Percentiles rank a stretch among this genome's conserved stretches.
phyloP scores from a whole-genome alignment of 2,888 invertebrate species.

The Glyphotaelius pellucidus region DNA sequence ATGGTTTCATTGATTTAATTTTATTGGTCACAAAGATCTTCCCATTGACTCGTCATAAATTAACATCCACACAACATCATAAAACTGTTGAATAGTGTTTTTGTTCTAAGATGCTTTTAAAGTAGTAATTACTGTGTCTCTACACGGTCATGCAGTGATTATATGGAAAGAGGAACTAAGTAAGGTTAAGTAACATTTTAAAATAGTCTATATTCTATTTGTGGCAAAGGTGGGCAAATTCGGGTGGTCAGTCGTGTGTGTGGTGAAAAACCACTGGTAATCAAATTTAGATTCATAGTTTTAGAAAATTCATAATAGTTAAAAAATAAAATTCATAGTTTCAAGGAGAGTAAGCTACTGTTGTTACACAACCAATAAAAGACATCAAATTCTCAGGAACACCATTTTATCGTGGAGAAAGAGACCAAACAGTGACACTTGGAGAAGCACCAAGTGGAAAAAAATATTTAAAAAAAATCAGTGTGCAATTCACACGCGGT shows the following conservation, averaged over 20 bases:
- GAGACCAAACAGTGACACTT: neutral
- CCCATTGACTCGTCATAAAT: neutral
- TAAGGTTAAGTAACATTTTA: neutral
- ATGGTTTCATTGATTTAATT: conserved; percentile 13
- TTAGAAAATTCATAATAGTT: too few relatives aligned
- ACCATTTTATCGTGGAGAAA: neutral
- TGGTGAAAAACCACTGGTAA: too few relatives aligned
- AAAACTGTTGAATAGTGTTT: conserved; percentile 8
- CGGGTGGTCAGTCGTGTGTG: too few relatives aligned
- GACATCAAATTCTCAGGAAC: neutral
- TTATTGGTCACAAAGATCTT: neutral
- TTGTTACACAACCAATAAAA: too few relatives aligned
- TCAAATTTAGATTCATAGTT: too few relatives aligned
- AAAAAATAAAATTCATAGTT: too few relatives aligned
- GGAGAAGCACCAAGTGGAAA: neutral
- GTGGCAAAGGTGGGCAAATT: too few relatives aligned
- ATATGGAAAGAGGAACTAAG: neutral
- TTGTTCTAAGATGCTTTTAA: neutral
- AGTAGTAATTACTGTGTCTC: conserved; percentile 9
- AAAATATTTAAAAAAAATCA: neutral
- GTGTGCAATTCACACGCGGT: too few relatives aligned
- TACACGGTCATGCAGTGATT: neutral
- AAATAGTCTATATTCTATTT: too few relatives aligned
- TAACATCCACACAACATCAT: conserved; percentile 1
- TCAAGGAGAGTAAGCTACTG: too few relatives aligned